Evolutionary conservation across 2,888 invertebrate genomes (phyloP), one percentile per base, ranked within the genome.

Genomic region (Sclerodermus sp.): DNA sequence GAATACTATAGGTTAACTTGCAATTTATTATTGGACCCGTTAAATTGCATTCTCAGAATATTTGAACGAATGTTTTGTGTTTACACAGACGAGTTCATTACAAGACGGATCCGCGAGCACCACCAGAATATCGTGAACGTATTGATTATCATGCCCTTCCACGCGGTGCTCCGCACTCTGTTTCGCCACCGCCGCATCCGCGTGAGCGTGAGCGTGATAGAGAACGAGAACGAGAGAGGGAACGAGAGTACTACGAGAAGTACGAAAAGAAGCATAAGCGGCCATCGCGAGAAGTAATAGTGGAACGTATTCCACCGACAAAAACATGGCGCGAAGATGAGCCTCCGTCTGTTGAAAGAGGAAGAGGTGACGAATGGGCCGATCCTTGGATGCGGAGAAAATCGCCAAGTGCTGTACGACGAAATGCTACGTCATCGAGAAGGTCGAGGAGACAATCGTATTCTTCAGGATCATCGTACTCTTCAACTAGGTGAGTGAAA

Each of bases 361-460:
- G 75, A 46, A 84, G 85, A 38, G 89, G 86, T 0, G 95, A 96
- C 74, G 95, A 95, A 68, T 96, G 96, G 95, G 90, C 90, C 38
- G 96, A 96, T 80, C 96, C 96, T 0, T 96, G 96, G 96, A 93
- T 93, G 88, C 80, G 88, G 30, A 84, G 85, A 2, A 88, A 87
- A 64, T 87, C 87, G 2, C 87, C 86, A 1, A 74, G 68, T 2
- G 64, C 74, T 1, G 64, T 73, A 4, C 68, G 74, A 15, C 57
- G 73, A 8, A 75, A 72, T 39, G 62, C 69, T 6, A 58, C 65
- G 2, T 67, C 76, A 2, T 65, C 76, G 0, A 68, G 74, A 67
- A 69, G 81, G 66, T 76, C 78, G 18, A 70, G 80, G 62, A 72
- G 81, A 73, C 84, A 85, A 56, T 88, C 89, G 15, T 89, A 89